Evolutionary conservation across 2,797 vertebrate species (phyloP).

Genomic region (Bovichtus variegatus): DNA sequence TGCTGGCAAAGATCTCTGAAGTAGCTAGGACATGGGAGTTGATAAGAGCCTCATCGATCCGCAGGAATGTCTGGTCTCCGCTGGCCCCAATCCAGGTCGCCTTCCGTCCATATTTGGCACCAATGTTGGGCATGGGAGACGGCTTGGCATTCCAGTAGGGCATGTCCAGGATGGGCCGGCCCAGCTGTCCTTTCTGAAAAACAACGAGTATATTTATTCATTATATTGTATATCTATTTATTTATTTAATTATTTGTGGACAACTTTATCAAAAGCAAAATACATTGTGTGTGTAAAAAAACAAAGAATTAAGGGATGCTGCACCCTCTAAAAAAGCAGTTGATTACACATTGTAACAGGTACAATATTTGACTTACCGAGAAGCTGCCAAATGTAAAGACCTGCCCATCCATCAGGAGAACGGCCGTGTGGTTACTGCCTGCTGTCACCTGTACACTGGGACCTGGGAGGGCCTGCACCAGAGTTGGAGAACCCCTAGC

Average conservation of each 20-base stretch:
- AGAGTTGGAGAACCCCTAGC: slow-evolving; percentile 95
- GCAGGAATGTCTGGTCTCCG: slow-evolving; percentile 97
- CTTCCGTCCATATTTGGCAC: slow-evolving; percentile 97
- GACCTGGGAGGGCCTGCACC: slow-evolving; percentile 94
- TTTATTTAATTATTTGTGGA: no score
- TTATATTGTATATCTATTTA: background rate
- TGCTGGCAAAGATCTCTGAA: slow-evolving; percentile 99
- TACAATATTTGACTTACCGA: slow-evolving; percentile 88
- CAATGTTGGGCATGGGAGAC: slow-evolving; percentile 98
- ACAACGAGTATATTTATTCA: slow-evolving; percentile 6
- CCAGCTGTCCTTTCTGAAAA: slow-evolving; percentile 96
- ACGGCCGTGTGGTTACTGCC: slow-evolving; percentile 99
- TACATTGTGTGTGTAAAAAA: background rate
- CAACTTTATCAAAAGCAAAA: background rate
- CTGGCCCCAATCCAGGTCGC: slow-evolving; percentile 99
- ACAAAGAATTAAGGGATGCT: background rate
- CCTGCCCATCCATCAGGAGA: slow-evolving; percentile 96
- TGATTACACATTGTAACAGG: background rate
- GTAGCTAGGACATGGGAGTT: slow-evolving; percentile 98
- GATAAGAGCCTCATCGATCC: slow-evolving; percentile 98
- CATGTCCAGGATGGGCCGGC: slow-evolving; percentile 96
- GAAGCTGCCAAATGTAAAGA: slow-evolving; percentile 99
- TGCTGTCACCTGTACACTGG: slow-evolving; percentile 96
- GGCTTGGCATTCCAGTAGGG: slow-evolving; percentile 99
- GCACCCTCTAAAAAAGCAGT: background rate